phyloP scores from a whole-genome alignment of 2,113 vertebrate genomes.

The Rhadina sibilatrix region DNA sequence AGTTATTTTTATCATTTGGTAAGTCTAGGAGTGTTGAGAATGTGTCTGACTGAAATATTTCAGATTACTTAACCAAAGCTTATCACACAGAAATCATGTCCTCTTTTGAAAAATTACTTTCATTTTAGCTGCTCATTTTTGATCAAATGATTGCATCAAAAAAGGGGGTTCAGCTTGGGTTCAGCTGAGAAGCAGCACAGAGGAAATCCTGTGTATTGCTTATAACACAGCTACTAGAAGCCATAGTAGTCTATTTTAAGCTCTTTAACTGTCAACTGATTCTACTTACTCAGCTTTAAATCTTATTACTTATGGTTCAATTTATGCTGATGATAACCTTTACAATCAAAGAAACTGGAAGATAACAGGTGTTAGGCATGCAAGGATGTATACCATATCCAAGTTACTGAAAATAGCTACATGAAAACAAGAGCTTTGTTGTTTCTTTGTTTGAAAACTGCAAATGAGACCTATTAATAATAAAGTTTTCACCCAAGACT shows the following conservation, averaged over 20 bases:
- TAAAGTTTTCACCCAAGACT: background rate
- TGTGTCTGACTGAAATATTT: background rate
- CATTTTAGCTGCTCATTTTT: constrained; percentile 2
- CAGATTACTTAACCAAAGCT: background rate
- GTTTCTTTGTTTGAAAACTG: background rate
- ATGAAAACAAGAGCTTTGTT: background rate
- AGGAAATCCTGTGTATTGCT: background rate
- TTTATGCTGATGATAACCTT: background rate
- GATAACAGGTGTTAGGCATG: background rate
- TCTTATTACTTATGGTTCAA: background rate
- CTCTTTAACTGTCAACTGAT: background rate
- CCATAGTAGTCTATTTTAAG: background rate
- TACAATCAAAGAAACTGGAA: background rate
- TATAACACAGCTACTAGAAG: background rate
- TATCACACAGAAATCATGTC: background rate
- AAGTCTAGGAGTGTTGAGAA: background rate
- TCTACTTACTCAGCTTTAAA: background rate
- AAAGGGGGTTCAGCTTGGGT: background rate
- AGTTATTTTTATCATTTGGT: background rate
- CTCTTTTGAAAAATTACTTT: constrained; percentile 15
- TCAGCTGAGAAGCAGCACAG: background rate
- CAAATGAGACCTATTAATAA: background rate
- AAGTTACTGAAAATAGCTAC: background rate
- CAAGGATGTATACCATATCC: background rate
- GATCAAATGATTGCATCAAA: background rate